Base-by-base conservation (phyloP, 2,888 invertebrate species). In the Pristionchus mayeri region DNA sequence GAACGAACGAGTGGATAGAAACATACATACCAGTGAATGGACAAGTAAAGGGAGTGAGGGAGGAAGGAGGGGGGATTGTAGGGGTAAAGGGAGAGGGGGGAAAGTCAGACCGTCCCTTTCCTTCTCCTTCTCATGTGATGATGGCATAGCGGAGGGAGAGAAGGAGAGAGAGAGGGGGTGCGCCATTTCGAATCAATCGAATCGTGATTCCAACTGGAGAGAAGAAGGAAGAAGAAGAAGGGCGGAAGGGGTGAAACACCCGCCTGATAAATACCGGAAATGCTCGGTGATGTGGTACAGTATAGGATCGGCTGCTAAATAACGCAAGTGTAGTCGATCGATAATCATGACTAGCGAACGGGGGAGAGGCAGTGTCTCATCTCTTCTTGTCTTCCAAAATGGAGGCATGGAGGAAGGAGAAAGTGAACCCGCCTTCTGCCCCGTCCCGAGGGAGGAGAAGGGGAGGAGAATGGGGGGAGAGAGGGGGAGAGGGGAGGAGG, bases 121-220 rank as follows among this genome's bases (percentile, higher is more conserved):
- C 37, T 44, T 44, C n/a, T n/a, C 40, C 44, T 40, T 71, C 71
- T 44, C 44, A 21, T 40, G 40, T 71, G 40, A 71, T 71, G 71
- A 71, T 71, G 71, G 71, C 71, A 71, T 44, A 71, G 40, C 9
- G 71, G 40, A 40, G 40, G 40, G 40, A 40, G 40, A 13, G 24
- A 24, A 71, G 40, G 40, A 71, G 71, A 4, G 54, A 57, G 44
- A 44, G n/a, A n/a, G 13, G 27, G 63, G 63, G 63, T 34, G 71
- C 71, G 71, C 71, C 71, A 71, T 71, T 71, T 71, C 71, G 40
- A 71, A 71, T 71, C 71, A 71, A 71, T 71, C 40, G 40, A 71
- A 71, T 71, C 24, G 71, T 71, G 71, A 71, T 71, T 40, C 71
- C 71, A 71, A 71, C 40, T 71, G 40, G 71, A 71, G 24, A 18